Conservation (phyloP, 2,888 invertebrate genomes). For the Drosophila mulleri region DNA sequence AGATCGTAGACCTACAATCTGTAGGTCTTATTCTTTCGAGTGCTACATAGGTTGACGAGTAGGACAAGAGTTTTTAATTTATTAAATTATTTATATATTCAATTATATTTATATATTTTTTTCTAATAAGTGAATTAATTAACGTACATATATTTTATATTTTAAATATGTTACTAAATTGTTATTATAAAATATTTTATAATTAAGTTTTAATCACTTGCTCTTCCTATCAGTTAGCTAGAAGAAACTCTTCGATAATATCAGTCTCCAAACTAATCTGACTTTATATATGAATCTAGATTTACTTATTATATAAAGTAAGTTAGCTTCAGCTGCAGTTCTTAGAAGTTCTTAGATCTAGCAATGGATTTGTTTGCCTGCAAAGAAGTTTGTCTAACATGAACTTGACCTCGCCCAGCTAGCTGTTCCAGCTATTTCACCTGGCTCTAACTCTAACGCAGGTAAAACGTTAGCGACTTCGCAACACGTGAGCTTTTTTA, state of each 20-base stretch:
- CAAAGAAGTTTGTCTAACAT: background rate
- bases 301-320: background rate
- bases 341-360: background rate
- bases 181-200: no score
- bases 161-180: no score
- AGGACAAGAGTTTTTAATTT: no score
- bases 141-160: no score
- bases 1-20: no score
- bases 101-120: background rate
- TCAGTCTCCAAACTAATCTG: background rate
- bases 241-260: no score
- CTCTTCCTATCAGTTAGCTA: no score
- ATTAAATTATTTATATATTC: background rate
- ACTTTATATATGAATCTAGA: background rate
- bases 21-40: no score
- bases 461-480: background rate
- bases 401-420: slow-evolving; percentile 39
- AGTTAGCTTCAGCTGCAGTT: background rate
- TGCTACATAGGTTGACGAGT: no score
- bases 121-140: background rate
- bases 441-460: background rate
- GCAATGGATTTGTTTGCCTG: background rate
- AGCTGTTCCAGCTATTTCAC: slow-evolving; percentile 1
- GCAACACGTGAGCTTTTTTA: slow-evolving; percentile 19
- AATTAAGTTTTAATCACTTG: no score